phyloP scores from a whole-genome alignment of 2,113 vertebrate genomes.

The Forbesichthys agassizii region DNA sequence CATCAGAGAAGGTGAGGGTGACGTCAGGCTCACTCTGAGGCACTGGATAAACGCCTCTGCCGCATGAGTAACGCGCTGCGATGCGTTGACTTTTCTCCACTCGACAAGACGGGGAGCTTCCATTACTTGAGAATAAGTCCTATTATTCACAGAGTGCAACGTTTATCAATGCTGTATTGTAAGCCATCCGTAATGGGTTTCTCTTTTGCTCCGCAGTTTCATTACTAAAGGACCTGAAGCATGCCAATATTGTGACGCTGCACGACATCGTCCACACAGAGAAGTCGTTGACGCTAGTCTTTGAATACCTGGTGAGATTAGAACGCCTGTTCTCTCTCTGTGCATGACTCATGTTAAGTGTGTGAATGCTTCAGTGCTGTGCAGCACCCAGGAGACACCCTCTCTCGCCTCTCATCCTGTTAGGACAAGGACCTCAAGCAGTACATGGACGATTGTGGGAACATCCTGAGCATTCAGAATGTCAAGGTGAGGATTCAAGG shows the following conservation, averaged over 20 bases:
- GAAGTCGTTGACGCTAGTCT: constrained; percentile 95
- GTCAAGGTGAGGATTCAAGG: constrained; percentile 79
- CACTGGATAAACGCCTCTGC: too few species aligned
- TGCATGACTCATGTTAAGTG: constrained; percentile 17
- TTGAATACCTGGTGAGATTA: constrained; percentile 91
- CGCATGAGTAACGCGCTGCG: too few species aligned
- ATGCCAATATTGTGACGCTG: constrained; percentile 95
- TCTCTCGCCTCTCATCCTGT: background rate
- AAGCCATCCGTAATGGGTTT: background rate
- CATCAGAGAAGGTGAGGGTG: constrained; percentile 87
- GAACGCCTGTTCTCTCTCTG: constrained; percentile 1
- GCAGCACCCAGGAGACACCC: constrained; percentile 1
- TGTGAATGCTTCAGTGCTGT: constrained; percentile 22
- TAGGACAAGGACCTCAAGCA: constrained; percentile 92
- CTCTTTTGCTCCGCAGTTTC: constrained; percentile 78
- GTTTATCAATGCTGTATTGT: background rate
- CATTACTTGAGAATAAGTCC: too few species aligned
- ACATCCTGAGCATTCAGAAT: constrained; percentile 88
- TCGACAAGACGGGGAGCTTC: too few species aligned
- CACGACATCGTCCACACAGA: constrained; percentile 96
- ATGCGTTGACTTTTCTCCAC: too few species aligned
- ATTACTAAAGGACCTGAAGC: constrained; percentile 94
- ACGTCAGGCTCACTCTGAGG: background rate
- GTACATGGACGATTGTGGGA: constrained; percentile 91
- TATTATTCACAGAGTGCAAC: background rate